Evolutionary conservation across 1,140 invertebrate genomes (phyloP).

Genomic region (Tribolium castaneum): DNA sequence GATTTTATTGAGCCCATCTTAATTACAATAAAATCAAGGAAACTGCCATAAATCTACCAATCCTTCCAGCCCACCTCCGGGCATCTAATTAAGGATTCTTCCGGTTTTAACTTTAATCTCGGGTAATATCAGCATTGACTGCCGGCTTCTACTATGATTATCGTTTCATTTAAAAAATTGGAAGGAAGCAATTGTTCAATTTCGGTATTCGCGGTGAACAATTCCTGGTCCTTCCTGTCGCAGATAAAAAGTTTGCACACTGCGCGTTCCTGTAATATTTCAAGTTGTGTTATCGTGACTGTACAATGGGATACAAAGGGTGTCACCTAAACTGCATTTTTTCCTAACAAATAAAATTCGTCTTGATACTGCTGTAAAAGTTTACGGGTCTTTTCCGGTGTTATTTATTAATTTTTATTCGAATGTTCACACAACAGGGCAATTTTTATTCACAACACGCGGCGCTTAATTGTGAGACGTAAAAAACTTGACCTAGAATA

Average conservation of each 20-base stretch:
- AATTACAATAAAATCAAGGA: conserved; percentile 33
- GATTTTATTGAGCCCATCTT: conserved; percentile 31
- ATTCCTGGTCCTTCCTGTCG: conserved; percentile 1
- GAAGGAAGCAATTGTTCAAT: conserved; percentile 13
- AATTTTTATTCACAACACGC: conserved; percentile 1
- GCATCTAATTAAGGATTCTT: conserved; percentile 45
- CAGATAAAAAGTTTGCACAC: conserved; percentile 28
- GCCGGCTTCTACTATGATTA: not conserved
- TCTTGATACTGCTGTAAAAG: conserved; percentile 1
- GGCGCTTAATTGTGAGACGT: conserved; percentile 5
- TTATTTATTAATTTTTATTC: conserved; percentile 27
- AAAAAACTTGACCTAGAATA: not conserved
- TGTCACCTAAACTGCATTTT: conserved; percentile 13
- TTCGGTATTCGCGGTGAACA: conserved; percentile 19
- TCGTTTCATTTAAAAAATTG: not conserved
- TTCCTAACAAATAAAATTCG: conserved; percentile 25
- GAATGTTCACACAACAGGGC: not conserved
- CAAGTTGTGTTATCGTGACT: conserved; percentile 18
- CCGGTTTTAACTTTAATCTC: conserved; percentile 45
- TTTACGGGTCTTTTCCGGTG: not conserved
- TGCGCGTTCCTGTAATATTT: conserved; percentile 19
- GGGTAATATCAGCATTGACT: conserved; percentile 27
- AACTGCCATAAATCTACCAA: conserved; percentile 20
- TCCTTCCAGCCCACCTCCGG: conserved; percentile 33
- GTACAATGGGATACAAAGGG: conserved; percentile 14